Evolutionary conservation across 1,140 invertebrate genomes (phyloP).

Genomic region (Sarcophaga bullata): DNA sequence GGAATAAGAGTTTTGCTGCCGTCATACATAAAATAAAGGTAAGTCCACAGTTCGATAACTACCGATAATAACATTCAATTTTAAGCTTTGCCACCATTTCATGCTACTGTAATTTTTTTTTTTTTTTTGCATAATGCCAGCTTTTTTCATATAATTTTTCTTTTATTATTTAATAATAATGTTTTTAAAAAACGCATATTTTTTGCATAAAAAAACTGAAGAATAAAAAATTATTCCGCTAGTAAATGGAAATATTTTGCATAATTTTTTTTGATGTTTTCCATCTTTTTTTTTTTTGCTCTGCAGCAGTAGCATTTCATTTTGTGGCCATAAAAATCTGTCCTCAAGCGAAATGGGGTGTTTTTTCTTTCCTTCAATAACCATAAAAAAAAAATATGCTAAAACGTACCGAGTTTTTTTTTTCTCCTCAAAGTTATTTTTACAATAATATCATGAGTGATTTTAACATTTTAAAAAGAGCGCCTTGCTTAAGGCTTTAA

Average conservation of each 20-base stretch:
- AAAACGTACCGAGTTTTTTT: neutral
- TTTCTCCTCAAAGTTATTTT: no score
- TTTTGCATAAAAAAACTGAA: neutral
- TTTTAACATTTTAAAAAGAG: no score
- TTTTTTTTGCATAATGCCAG: neutral
- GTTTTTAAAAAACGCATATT: neutral
- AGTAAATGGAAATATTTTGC: constrained; percentile 6
- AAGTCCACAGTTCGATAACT: no score
- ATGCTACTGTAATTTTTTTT: no score
- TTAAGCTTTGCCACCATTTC: no score
- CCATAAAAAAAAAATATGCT: neutral
- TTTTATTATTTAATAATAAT: no score
- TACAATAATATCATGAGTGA: no score
- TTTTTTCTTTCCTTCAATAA: neutral
- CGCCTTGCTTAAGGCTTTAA: no score
- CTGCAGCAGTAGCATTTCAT: neutral
- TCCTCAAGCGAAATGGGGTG: neutral
- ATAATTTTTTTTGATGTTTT: neutral
- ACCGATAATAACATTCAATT: no score
- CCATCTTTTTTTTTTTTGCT: neutral
- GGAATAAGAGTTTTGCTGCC: no score
- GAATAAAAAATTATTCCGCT: neutral
- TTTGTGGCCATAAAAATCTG: neutral
- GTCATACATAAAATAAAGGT: no score
- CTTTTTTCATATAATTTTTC: no score